Evolutionary conservation across 2,797 vertebrate species (phyloP).

Genomic region (Gadopsis marmoratus): DNA sequence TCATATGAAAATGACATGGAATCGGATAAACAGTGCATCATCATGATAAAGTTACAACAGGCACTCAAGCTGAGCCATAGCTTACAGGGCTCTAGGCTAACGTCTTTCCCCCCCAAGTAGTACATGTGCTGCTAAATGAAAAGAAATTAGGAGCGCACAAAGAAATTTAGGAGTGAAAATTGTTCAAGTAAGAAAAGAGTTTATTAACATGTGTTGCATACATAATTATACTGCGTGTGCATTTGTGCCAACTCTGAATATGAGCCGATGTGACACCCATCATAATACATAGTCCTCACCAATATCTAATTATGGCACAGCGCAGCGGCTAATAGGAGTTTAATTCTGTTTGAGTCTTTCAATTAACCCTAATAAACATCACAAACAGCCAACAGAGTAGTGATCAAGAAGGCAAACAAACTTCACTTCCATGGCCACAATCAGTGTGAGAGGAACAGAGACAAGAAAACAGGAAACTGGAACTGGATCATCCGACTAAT

Average conservation of each 20-base stretch:
- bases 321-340: slow-evolving; percentile 39
- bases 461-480: slow-evolving; percentile 60
- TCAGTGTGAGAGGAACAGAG: slow-evolving; percentile 34
- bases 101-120: too few relatives aligned
- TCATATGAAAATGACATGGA: too few relatives aligned
- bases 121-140: too few relatives aligned
- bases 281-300: slow-evolving; percentile 42
- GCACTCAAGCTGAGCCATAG: too few relatives aligned
- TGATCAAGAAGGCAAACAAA: slow-evolving; percentile 42
- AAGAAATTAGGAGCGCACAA: too few relatives aligned
- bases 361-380: slow-evolving; percentile 56
- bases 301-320: slow-evolving; percentile 44
- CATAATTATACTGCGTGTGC: too few relatives aligned
- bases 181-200: too few relatives aligned
- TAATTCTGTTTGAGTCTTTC: slow-evolving; percentile 52
- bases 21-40: too few relatives aligned
- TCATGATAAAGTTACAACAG: too few relatives aligned
- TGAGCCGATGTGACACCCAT: slow-evolving; percentile 41
- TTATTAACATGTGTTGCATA: too few relatives aligned
- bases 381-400: slow-evolving; percentile 28
- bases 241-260: slow-evolving; percentile 10
- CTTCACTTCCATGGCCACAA: slow-evolving; percentile 34
- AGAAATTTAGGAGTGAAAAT: too few relatives aligned
- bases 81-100: too few relatives aligned
- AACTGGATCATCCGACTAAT: slow-evolving; percentile 57